Evolutionary conservation across 2,797 vertebrate species (phyloP), one percentile per base, ranked within the genome.

Genomic region (Tokudaia tokunoshimensis): DNA sequence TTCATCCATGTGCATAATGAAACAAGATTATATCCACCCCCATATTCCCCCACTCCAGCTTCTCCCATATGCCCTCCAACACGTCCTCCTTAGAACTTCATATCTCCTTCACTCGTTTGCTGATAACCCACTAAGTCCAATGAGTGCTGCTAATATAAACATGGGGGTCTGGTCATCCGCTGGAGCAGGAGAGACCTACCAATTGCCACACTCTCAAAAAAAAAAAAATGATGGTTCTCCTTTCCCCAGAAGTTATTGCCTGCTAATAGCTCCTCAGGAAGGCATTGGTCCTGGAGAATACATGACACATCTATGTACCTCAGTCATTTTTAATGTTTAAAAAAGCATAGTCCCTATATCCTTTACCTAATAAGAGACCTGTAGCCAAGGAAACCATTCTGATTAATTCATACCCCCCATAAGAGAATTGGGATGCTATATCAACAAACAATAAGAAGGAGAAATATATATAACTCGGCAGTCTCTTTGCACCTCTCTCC

Each of bases 381-480:
- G 3, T 55, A 57, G 90, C 67, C 67, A 82, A 92, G n/a, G 50
- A 63, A 93, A 76, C 24, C 9, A 80, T 8, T 90, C 57, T 59
- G 20, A 86, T 72, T 80, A 47, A 79, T 31, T 78, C 59, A 84
- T 70, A 82, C 20, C 91, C 72, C 63, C 50, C n/a, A 63, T 15
- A 47, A 13, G 84, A 91, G 83, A 17, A 75, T 5, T 59, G 14
- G 63, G 20, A 91, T 83, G 34, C 26, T 78, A 57, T 65, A 91
- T 95, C 31, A 92, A 80, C 7, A 34, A 94, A 78, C 41, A 83
- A 67, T 41, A 86, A 82, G 61, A 84, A 37, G 22, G 15, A 92
- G 41, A 44, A 92, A 85, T 78, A 57, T 78, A 55, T 0, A 61
- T 37, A 90, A 47, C 85, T 94, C n/a, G 76, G 74, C 31, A 70